Evolutionary conservation across 2,888 invertebrate genomes (phyloP).

Genomic region (Andrena trimmerana): DNA sequence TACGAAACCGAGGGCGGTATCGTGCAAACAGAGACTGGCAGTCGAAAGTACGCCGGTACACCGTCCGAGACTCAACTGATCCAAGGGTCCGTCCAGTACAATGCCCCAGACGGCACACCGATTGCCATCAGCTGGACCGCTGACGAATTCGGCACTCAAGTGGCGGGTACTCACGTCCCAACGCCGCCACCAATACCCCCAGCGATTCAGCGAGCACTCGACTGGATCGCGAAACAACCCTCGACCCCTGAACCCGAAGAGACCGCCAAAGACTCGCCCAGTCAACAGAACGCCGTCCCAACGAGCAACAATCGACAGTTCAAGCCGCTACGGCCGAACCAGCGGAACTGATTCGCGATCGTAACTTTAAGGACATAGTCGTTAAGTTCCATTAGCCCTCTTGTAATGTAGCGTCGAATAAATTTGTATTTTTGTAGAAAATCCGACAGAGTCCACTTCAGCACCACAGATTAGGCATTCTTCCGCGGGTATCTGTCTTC

Average conservation of each 20-base stretch:
- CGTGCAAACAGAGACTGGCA: conserved; percentile 80
- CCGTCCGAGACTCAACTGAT: conserved; percentile 82
- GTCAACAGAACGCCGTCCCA: conserved; percentile 61
- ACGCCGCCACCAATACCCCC: conserved; percentile 83
- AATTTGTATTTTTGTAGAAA: conserved; percentile 59
- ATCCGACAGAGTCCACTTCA: not conserved
- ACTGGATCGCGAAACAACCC: conserved; percentile 83
- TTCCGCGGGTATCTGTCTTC: not conserved
- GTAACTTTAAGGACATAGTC: conserved; percentile 11
- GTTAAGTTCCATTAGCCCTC: conserved; percentile 4
- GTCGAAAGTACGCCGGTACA: conserved; percentile 82
- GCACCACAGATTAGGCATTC: not conserved
- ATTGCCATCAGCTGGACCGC: conserved; percentile 84
- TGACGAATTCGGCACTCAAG: conserved; percentile 83
- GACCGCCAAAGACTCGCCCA: conserved; percentile 55
- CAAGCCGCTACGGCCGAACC: conserved; percentile 52
- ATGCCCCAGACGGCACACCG: conserved; percentile 83
- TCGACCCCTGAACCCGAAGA: conserved; percentile 76
- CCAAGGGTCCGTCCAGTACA: conserved; percentile 84
- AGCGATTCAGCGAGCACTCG: conserved; percentile 82
- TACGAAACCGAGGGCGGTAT: conserved; percentile 84
- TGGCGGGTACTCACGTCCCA: conserved; percentile 81
- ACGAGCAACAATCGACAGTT: conserved; percentile 54
- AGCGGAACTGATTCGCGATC: conserved; percentile 56
- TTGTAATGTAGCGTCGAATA: conserved; percentile 40